These are phyloP conservation scores for Prochilodus magdalenae DNA, from an alignment of 2,113 vertebrate genomes.

Conservation along the genomic window DNA sequence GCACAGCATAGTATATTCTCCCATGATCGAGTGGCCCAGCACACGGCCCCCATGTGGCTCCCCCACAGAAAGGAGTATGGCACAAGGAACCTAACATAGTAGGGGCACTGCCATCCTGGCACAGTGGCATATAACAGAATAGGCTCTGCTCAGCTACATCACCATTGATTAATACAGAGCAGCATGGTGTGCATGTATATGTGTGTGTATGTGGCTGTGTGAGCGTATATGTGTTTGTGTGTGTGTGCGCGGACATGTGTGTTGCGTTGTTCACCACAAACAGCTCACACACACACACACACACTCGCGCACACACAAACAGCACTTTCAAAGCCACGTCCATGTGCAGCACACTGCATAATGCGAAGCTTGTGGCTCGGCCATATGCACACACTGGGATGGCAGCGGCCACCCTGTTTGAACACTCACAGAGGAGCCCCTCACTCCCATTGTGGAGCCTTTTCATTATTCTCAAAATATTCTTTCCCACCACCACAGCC, in stretches of 20 bases:
- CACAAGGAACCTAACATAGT: conserved; percentile 51
- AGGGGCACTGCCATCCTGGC: conserved; percentile 58
- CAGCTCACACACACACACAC: conserved; percentile 47
- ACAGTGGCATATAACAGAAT: conserved; percentile 60
- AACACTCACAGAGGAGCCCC: conserved; percentile 7
- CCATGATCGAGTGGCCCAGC: conserved; percentile 58
- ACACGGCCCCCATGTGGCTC: conserved; percentile 47
- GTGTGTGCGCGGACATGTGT: conserved; percentile 27
- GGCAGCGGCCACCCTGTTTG: not conserved
- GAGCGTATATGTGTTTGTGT: conserved; percentile 20
- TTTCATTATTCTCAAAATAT: conserved; percentile 25
- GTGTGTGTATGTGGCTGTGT: conserved; percentile 22
- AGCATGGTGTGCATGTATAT: conserved; percentile 49
- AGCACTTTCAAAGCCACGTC: conserved; percentile 22
- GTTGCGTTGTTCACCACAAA: conserved; percentile 41
- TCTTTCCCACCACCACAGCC: conserved; percentile 30
- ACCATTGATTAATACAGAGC: conserved; percentile 55
- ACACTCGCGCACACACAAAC: conserved; percentile 37
- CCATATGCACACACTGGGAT: not conserved
- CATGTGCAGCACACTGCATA: conserved; percentile 45
- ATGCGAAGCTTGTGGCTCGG: conserved; percentile 42
- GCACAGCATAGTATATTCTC: conserved; percentile 74
- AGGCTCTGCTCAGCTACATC: conserved; percentile 61
- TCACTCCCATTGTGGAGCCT: conserved; percentile 12
- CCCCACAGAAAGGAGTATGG: conserved; percentile 43